Evolutionary conservation across 30 jellyfish, hydroid and myxozoan genomes (phyloP).

Genomic region (Rhopilema esculentum): DNA sequence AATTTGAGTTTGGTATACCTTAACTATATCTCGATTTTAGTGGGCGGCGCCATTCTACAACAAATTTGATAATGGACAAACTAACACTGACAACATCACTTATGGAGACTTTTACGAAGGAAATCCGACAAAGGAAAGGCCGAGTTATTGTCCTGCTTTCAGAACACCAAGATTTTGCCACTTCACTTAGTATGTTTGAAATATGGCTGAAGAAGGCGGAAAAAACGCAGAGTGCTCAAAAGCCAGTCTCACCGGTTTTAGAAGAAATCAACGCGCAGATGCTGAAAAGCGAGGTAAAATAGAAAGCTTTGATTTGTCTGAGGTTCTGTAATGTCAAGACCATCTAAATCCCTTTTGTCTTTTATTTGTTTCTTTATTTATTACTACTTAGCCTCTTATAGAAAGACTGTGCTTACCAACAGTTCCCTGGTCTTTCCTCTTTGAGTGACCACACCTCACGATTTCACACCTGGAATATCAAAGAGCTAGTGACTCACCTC

Average conservation of each 20-base stretch:
- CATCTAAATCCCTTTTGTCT: no score
- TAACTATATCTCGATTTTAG: conserved; percentile 1
- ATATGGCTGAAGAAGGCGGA: conserved; percentile 90
- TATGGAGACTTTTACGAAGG: conserved; percentile 76
- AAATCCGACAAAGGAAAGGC: conserved; percentile 58
- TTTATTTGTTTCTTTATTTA: no score
- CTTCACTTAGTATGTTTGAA: conserved; percentile 71
- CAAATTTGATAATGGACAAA: conserved; percentile 62
- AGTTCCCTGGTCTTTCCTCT: no score
- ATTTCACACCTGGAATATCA: no score
- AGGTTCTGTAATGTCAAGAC: no score
- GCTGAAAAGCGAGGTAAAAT: conserved; percentile 67
- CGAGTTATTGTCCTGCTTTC: conserved; percentile 68
- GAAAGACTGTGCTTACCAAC: no score
- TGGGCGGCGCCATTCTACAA: conserved; percentile 77
- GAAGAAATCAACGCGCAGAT: conserved; percentile 76
- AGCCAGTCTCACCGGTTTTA: conserved; percentile 66
- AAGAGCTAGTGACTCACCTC: no score
- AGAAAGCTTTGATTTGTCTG: no score
- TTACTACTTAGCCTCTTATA: no score
- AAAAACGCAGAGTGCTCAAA: conserved; percentile 68
- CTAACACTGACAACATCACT: conserved; percentile 57
- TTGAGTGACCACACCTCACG: no score
- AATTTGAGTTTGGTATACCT: background rate
- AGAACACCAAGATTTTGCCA: conserved; percentile 73